A percentile compares a stretch with the other conserved stretches of the same genome.
These are phyloP conservation scores for Ptilodon capucinus DNA, from an alignment of 2,888 invertebrate species.

Conservation along the genomic window DNA sequence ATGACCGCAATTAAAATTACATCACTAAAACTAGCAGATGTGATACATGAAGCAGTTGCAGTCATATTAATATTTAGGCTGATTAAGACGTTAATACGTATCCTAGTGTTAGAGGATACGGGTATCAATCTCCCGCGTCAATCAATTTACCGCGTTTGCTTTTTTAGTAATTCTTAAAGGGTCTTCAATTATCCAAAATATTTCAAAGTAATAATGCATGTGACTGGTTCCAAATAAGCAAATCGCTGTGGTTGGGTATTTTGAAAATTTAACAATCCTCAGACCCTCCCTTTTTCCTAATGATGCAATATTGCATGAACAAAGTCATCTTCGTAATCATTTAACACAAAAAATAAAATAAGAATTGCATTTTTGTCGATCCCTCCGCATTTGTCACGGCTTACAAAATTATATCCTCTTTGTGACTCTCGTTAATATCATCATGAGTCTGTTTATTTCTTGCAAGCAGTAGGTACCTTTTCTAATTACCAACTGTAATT, in stretches of 20 bases:
- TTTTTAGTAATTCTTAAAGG: too few relatives aligned
- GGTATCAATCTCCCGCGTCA: too few relatives aligned
- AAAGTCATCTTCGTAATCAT: conserved; percentile 14
- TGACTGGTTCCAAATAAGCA: not conserved
- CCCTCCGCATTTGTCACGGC: conserved; percentile 21
- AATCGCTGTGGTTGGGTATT: not conserved
- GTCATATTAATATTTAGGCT: too few relatives aligned
- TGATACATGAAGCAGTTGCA: too few relatives aligned
- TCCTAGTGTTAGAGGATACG: too few relatives aligned
- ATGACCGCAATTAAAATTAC: too few relatives aligned
- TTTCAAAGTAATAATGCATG: not conserved
- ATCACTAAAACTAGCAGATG: too few relatives aligned
- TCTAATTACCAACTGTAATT: too few relatives aligned
- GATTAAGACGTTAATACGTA: too few relatives aligned
- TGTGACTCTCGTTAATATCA: conserved; percentile 18
- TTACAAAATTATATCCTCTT: conserved; percentile 20
- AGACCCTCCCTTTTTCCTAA: not conserved
- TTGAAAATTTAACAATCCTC: not conserved
- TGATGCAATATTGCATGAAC: conserved; percentile 11
- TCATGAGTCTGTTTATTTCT: conserved; percentile 4
- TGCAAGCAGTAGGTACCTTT: too few relatives aligned
- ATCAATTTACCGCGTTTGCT: too few relatives aligned
- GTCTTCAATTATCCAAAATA: not conserved
- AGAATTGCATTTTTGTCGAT: conserved; percentile 18
- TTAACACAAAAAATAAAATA: conserved; percentile 29